Evolutionary conservation across 2,113 vertebrate genomes (phyloP).

Genomic region (Pseudorhombus dupliciocellatus): DNA sequence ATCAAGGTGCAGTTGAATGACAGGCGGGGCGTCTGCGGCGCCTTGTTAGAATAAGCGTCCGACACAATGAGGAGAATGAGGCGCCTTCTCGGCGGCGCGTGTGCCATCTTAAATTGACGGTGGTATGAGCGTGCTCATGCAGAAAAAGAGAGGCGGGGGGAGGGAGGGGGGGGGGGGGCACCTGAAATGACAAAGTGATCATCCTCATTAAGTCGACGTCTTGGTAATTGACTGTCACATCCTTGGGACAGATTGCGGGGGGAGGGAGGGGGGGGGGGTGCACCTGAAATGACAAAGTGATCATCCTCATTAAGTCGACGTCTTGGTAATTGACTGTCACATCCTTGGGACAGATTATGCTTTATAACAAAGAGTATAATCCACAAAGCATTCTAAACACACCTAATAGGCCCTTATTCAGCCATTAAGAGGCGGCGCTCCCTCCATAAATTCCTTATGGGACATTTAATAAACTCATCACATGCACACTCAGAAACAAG

Average conservation of each 20-base stretch:
- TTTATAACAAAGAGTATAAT: slow-evolving; percentile 53
- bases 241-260: slow-evolving; percentile 44
- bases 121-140: slow-evolving; percentile 30
- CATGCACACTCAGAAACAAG: slow-evolving; percentile 46
- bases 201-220: slow-evolving; percentile 36
- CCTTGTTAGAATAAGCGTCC: slow-evolving; percentile 35
- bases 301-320: slow-evolving; percentile 39
- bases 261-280: neutral
- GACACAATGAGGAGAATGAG: slow-evolving; percentile 37
- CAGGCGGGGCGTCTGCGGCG: slow-evolving; percentile 26
- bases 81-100: slow-evolving; percentile 10
- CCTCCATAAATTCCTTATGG: slow-evolving; percentile 43
- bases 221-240: slow-evolving; percentile 51
- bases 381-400: slow-evolving; percentile 57
- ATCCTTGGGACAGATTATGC: slow-evolving; percentile 49
- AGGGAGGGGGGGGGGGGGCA: neutral
- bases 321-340: slow-evolving; percentile 49
- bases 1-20: slow-evolving; percentile 40
- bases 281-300: slow-evolving; percentile 35
- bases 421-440: slow-evolving; percentile 48
- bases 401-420: slow-evolving; percentile 52
- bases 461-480: slow-evolving; percentile 61
- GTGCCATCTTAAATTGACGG: slow-evolving; percentile 22
- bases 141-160: slow-evolving; percentile 17
- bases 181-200: slow-evolving; percentile 38